phyloP scores from a whole-genome alignment of 92 coral and sea anemone genomes.

The Ricordea florida region DNA sequence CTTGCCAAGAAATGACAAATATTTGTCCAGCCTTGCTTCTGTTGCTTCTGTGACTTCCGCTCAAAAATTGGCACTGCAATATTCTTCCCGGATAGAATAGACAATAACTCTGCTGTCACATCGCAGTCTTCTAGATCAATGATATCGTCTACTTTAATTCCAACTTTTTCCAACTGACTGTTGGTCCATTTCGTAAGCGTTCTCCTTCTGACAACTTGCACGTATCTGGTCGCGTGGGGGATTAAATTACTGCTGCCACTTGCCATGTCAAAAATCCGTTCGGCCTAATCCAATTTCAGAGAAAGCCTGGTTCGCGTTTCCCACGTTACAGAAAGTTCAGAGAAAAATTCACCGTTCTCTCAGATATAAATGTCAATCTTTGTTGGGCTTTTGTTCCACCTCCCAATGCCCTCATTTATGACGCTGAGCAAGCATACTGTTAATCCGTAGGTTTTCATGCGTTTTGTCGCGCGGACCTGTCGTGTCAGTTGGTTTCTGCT shows the following conservation, averaged over 20 bases:
- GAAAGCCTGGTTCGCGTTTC: not conserved
- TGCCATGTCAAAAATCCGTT: not conserved
- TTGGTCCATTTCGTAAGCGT: slow-evolving; percentile 95
- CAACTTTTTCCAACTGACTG: slow-evolving; percentile 45
- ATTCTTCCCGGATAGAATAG: slow-evolving; percentile 36
- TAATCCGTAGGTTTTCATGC: no score
- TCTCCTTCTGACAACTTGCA: slow-evolving; percentile 75
- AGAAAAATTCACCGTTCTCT: no score
- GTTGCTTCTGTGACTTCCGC: slow-evolving; percentile 50
- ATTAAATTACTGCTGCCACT: not conserved
- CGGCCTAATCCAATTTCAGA: slow-evolving; percentile 6
- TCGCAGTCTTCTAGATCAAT: slow-evolving; percentile 64
- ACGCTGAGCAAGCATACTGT: no score
- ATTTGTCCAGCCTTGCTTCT: slow-evolving; percentile 64
- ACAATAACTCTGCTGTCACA: slow-evolving; percentile 56
- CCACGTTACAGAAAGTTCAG: no score
- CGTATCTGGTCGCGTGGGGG: slow-evolving; percentile 34
- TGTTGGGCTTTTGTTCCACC: no score
- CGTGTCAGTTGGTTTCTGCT: no score
- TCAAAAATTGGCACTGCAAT: slow-evolving; percentile 35
- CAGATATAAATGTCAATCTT: no score
- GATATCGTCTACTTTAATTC: slow-evolving; percentile 70
- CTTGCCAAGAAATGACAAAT: slow-evolving; percentile 65
- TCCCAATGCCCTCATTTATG: no score
- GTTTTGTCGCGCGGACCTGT: no score